Base-by-base conservation (phyloP, 2,797 vertebrate species). In the Sparus aurata region DNA sequence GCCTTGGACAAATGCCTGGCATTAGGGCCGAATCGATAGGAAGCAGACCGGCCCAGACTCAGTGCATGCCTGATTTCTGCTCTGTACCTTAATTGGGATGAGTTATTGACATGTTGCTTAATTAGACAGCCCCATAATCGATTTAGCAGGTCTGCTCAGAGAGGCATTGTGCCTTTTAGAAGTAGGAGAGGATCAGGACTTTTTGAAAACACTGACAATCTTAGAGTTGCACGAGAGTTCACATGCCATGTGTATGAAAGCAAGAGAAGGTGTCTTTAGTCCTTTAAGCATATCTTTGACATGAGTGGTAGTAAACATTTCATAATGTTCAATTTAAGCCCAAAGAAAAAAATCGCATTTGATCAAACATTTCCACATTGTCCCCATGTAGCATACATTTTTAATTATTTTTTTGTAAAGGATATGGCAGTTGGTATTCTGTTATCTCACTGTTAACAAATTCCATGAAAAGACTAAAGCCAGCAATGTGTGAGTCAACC, bases 1-100 rank as follows among this genome's bases (percentile, higher is more conserved):
- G 76, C n/a, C 67, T 78, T 80, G 69, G 86, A 87, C 76, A 83
- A 80, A 89, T 70, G 81, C 79, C 86, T 84, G 75, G 79, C 88
- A 88, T 85, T 84, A 87, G 80, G 67, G 59, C 54, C 38, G 49
- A 83, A 93, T 94, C 92, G 60, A 93, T 93, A 68, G 41, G 72
- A 84, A 73, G 76, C 85, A 76, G 79, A 72, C 70, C 9, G 47
- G 73, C 65, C 50, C 27, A 68, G 75, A 84, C 64, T 74, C 52
- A 11, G 71, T 34, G 58, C 73, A 73, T 8, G 79, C 74, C 81
- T 80, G 85, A 85, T 89, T 90, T 89, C 69, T 82, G 63, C 77
- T 75, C 80, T 67, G 62, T 38, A 66, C 89, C 85, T 91, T 94
- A 91, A 93, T 94, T 93, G 83, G 90, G 88, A 93, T 91, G 92